Evolutionary conservation across 2,113 vertebrate genomes (phyloP).

Genomic region (Carassius carassius): DNA sequence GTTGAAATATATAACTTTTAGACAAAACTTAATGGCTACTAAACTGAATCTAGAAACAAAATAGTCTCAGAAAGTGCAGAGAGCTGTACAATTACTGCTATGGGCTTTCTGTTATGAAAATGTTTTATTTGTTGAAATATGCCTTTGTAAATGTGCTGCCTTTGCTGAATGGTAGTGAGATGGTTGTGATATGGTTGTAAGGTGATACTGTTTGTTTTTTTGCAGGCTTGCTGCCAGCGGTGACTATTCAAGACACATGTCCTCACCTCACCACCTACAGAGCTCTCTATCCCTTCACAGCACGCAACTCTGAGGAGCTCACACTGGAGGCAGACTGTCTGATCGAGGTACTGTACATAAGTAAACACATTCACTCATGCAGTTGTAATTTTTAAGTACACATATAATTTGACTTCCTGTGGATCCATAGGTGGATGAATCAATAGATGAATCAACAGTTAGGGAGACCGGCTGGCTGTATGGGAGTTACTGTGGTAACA

Average conservation of each 20-base stretch:
- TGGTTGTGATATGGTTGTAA: not conserved
- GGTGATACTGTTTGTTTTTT: slow-evolving; percentile 38
- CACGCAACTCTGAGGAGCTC: slow-evolving; percentile 91
- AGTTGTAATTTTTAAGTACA: not conserved
- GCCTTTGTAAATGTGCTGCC: not conserved
- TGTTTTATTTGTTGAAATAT: not conserved
- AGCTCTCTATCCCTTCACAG: slow-evolving; percentile 92
- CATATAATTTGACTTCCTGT: slow-evolving; percentile 13
- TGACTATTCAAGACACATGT: slow-evolving; percentile 61
- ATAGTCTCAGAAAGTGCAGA: not conserved
- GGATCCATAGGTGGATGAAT: slow-evolving; percentile 86
- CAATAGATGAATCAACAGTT: slow-evolving; percentile 88
- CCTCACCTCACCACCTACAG: slow-evolving; percentile 78
- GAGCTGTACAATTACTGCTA: not conserved
- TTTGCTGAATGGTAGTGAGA: not conserved
- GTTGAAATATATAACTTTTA: no score
- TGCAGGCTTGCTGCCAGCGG: slow-evolving; percentile 62
- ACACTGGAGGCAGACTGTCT: slow-evolving; percentile 84
- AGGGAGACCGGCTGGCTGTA: slow-evolving; percentile 95
- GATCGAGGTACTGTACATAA: slow-evolving; percentile 79
- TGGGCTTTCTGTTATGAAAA: slow-evolving; percentile 5
- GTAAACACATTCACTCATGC: not conserved
- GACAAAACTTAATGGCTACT: not conserved
- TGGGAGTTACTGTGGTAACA: slow-evolving; percentile 84
- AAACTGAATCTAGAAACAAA: no score